A percentile compares a stretch with the other conserved stretches of the same genome.
phyloP scores from a whole-genome alignment of 1,140 invertebrate species.

The Cepaea nemoralis region DNA sequence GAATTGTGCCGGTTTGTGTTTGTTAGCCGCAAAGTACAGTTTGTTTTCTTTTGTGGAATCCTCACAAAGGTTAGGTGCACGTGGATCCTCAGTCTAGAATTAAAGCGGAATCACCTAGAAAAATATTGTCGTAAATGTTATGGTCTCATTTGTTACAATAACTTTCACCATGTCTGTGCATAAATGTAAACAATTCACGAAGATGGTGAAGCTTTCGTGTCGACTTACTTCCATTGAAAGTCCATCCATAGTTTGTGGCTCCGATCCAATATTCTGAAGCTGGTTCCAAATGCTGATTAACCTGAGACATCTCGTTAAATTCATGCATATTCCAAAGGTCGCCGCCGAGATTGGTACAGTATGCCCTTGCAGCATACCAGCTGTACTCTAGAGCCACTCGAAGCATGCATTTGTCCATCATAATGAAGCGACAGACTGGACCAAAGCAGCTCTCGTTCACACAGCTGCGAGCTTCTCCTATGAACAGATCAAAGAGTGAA shows the following conservation, averaged over 20 bases:
- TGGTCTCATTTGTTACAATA: too few relatives aligned
- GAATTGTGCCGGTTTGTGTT: too few relatives aligned
- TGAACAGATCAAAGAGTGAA: neutral
- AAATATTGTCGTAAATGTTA: too few relatives aligned
- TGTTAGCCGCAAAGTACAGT: too few relatives aligned
- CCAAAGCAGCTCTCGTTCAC: neutral
- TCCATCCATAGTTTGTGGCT: conserved; percentile 26
- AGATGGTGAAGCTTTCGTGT: too few relatives aligned
- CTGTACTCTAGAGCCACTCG: conserved; percentile 16
- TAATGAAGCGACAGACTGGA: neutral
- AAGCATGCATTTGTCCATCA: conserved; percentile 23
- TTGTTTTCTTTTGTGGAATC: too few relatives aligned
- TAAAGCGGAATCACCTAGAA: too few relatives aligned
- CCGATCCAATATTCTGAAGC: conserved; percentile 22
- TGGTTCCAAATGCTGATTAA: neutral
- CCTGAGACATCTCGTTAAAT: conserved; percentile 19
- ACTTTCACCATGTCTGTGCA: too few relatives aligned
- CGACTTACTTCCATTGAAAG: conserved; percentile 33
- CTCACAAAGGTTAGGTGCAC: too few relatives aligned
- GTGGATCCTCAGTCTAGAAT: too few relatives aligned
- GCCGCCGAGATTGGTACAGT: conserved; percentile 11
- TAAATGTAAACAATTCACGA: too few relatives aligned
- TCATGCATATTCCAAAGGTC: conserved; percentile 34
- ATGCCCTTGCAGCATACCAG: conserved; percentile 15
- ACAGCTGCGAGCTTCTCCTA: conserved; percentile 7